Evolutionary conservation across 2,888 invertebrate genomes (phyloP).

Genomic region (Tachina grossa): DNA sequence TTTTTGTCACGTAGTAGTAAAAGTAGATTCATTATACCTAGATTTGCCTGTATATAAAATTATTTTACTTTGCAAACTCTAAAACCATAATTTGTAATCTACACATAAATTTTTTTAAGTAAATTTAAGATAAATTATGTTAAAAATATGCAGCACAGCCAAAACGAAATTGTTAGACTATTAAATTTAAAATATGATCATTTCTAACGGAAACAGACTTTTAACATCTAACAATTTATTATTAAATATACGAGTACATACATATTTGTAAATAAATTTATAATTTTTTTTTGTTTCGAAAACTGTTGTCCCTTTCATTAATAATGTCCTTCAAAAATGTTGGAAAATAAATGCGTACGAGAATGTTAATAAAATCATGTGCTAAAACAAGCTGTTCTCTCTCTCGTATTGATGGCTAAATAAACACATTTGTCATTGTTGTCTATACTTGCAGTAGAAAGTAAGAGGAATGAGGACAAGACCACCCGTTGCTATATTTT

Average conservation of each 20-base stretch:
- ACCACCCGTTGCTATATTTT: conserved; percentile 78
- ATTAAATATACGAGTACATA: not conserved
- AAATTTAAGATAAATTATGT: not conserved
- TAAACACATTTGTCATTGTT: conserved; percentile 80
- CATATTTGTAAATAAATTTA: not conserved
- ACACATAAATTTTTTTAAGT: no score
- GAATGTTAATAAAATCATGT: conserved; percentile 65
- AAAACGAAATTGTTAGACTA: conserved; percentile 43
- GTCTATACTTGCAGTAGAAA: conserved; percentile 72
- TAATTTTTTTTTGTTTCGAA: conserved; percentile 12
- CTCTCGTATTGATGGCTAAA: conserved; percentile 74
- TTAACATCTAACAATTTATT: conserved; percentile 51
- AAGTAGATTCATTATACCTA: no score
- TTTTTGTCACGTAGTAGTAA: no score
- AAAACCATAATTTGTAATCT: no score
- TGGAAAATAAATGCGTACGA: conserved; percentile 13
- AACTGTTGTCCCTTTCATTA: conserved; percentile 49
- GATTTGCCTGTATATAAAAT: no score
- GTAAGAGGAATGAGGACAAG: conserved; percentile 68
- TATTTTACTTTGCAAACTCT: no score
- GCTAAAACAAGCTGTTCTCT: conserved; percentile 73
- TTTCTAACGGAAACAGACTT: conserved; percentile 65
- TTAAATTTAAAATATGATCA: conserved; percentile 63
- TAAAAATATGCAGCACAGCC: conserved; percentile 1
- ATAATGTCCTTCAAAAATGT: conserved; percentile 24